Percentiles rank a stretch among this genome's conserved stretches.
Conservation (phyloP, 2,888 invertebrate species). For the Clistopyga incitator region DNA sequence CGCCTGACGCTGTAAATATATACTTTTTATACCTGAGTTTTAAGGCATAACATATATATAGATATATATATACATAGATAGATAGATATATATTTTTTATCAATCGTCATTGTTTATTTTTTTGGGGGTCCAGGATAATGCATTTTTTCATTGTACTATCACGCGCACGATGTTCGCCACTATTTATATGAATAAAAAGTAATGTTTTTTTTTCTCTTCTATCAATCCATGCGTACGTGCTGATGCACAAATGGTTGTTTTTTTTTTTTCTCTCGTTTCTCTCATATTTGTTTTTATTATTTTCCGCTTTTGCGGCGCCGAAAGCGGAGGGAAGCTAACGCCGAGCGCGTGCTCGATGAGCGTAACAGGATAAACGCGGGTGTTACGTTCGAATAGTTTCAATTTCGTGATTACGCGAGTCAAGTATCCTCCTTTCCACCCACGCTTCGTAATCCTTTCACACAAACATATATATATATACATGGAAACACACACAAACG, state of each 20-base stretch:
- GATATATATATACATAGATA: slow-evolving; percentile 52
- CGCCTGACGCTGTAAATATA: slow-evolving; percentile 74
- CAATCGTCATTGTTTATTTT: slow-evolving; percentile 65
- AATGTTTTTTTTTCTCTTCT: slow-evolving; percentile 65
- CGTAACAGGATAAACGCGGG: slow-evolving; percentile 33
- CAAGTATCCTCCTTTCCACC: slow-evolving; percentile 5
- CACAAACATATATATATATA: background rate
- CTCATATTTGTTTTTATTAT: slow-evolving; percentile 11
- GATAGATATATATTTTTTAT: slow-evolving; percentile 58
- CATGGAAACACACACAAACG: no score
- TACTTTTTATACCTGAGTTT: slow-evolving; percentile 77
- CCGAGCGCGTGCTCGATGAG: slow-evolving; percentile 3
- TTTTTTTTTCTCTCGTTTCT: slow-evolving; percentile 44
- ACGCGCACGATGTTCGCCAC: slow-evolving; percentile 74
- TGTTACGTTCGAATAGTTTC: slow-evolving; percentile 26
- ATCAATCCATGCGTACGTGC: slow-evolving; percentile 38
- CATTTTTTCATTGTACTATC: slow-evolving; percentile 72
- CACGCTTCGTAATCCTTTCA: background rate
- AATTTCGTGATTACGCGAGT: slow-evolving; percentile 36
- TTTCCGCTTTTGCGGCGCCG: background rate
- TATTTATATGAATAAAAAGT: slow-evolving; percentile 74
- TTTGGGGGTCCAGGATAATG: slow-evolving; percentile 75
- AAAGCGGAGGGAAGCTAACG: slow-evolving; percentile 32
- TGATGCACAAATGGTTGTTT: slow-evolving; percentile 17
- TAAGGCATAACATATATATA: slow-evolving; percentile 71